Base-by-base conservation (phyloP, 2,797 vertebrate species). In the Cygnus olor region DNA sequence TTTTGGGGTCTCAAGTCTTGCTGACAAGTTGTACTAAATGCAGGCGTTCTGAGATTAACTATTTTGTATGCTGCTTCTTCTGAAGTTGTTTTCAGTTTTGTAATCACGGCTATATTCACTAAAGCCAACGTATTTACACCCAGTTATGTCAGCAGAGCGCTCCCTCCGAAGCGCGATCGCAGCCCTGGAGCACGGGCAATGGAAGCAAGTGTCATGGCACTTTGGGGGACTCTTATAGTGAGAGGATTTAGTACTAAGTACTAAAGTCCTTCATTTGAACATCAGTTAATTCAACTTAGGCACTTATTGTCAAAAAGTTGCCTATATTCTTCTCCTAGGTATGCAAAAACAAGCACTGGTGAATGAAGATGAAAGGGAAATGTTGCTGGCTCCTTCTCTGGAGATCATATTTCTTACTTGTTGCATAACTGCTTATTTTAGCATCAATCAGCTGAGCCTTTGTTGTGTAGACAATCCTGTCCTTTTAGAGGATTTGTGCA, bases 351-450 rank as follows among this genome's bases (percentile, higher is more conserved):
- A 74, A 94, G 73, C 70, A 44, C 61, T 6, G 32, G 93, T 93
- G 95, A 97, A 95, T 76, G 92, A 91, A 96, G 95, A 85, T 86
- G 87, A 94, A 94, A 92, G 94, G 96, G 61, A 92, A 93, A 94
- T 15, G 77, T 73, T 71, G 85, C 87, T 90, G 87, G 60, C 91
- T 93, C 87, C 92, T 95, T 90, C 93, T 94, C 92, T 40, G 80
- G 92, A 96, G 96, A 93, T 96, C 47, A 0, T 96, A 93, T 96
- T 97, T 97, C 95, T 96, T 97, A 93, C 95, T 96, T 84, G 94
- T 96, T 97, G 94, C 95, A 96, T 96, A 97, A 97, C 88, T 83
- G 93, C 96, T 95, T 95, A 94, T 96, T 98, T 97, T 96, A 96
- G 96, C 94, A 97, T 96, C 90, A 93, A 91, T 97, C 96, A 94